Base-by-base conservation (phyloP, 1,140 invertebrate species). In the Brachionus paranguensis region DNA sequence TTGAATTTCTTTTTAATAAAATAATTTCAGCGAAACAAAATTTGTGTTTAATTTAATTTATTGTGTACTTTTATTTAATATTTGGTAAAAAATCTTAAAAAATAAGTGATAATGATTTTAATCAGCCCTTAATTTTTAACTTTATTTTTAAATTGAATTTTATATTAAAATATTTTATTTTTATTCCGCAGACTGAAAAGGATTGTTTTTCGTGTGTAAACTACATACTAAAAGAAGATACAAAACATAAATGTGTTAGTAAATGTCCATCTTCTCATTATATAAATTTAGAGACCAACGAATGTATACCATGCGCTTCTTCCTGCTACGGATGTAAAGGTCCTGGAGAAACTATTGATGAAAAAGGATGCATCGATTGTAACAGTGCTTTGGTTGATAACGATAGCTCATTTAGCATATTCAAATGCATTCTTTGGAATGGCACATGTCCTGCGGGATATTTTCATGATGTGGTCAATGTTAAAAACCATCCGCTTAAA, bases 381-480 rank as follows among this genome's bases (percentile, higher is more conserved):
- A 41, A 81, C 33, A 81, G 53, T 29, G 78, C 78, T 64, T 17
- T 81, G 24, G 78, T 81, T 11, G 53, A 64, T 43, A 47, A 60
- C 17, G 64, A 81, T 53, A 24, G 3, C 24, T 47, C 43, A 12
- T 64, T 64, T 64, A 24, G 53, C 11, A 47, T 81, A 20, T 11
- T 81, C 1, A 64, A 81, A 43, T 81, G 78, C 24, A 68, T 68
- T 47, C n/a, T 43, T 27, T 60, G 53, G 43, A 68, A 41, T 8
- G 37, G 12, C 24, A 81, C n/a, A 33, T 81, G 78, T 47, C 53
- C 78, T 2, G 1, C 8, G 1, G 78, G 53, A 27, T 43, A 12
- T 64, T 43, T 64, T 29, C 78, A 41, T 12, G 43, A 45, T 27
- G 27, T 68, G 37, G 53, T 64, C 4, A 47, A 81, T 47, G 24